Conservation (phyloP, 2,888 invertebrate species). For the Catonia carolina region DNA sequence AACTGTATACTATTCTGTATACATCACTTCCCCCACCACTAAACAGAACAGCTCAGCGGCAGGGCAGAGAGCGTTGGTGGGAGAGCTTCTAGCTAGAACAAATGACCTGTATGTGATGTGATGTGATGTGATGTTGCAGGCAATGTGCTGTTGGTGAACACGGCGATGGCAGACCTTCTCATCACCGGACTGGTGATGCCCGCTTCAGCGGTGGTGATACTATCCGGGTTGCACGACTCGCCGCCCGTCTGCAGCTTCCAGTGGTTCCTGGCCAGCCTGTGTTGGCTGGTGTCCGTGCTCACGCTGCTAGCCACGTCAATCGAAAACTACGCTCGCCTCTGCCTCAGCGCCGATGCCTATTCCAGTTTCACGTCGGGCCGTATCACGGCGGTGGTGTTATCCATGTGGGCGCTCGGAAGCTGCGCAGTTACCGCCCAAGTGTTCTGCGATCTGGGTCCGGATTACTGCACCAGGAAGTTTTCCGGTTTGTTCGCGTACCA, state of each 20-base stretch:
- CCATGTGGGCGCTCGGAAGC: slow-evolving; percentile 53
- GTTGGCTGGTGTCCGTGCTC: slow-evolving; percentile 58
- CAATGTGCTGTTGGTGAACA: slow-evolving; percentile 61
- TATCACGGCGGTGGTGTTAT: slow-evolving; percentile 50
- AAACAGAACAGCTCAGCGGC: no score
- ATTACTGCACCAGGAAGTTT: slow-evolving; percentile 53
- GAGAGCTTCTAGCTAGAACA: no score
- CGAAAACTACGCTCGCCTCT: slow-evolving; percentile 60
- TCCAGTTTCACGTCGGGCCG: slow-evolving; percentile 46
- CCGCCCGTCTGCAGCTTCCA: slow-evolving; percentile 56
- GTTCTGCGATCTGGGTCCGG: slow-evolving; percentile 54
- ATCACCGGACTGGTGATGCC: slow-evolving; percentile 64
- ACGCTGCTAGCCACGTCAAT: slow-evolving; percentile 56
- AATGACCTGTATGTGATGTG: no score
- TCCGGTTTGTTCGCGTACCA: slow-evolving; percentile 52
- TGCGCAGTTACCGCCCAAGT: slow-evolving; percentile 55
- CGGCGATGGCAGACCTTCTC: slow-evolving; percentile 64
- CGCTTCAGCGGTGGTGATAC: slow-evolving; percentile 58
- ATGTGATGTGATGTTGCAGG: slow-evolving; percentile 47
- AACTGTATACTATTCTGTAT: no score
- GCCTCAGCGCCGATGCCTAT: slow-evolving; percentile 49
- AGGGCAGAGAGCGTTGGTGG: no score
- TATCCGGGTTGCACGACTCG: slow-evolving; percentile 56
- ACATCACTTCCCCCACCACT: no score
- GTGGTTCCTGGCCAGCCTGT: slow-evolving; percentile 58